These are phyloP conservation scores for Zaprionus africanus DNA, from an alignment of 1,140 invertebrate genomes.

Conservation along the genomic window DNA sequence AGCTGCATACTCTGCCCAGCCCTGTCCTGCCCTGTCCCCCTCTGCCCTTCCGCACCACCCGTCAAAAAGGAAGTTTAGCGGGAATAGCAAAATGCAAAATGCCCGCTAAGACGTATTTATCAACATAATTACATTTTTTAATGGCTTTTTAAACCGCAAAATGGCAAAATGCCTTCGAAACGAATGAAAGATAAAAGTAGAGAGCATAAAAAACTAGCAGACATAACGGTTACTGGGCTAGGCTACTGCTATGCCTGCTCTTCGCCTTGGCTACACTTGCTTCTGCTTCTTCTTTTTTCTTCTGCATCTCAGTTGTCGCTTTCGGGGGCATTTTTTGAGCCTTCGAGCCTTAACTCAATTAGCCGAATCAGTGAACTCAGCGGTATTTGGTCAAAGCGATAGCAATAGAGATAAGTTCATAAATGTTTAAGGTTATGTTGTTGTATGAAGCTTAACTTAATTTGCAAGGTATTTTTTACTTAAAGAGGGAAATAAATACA, in stretches of 20 bases:
- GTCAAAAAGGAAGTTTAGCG: slow-evolving; percentile 57
- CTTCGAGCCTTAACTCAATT: slow-evolving; percentile 38
- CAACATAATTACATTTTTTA: slow-evolving; percentile 84
- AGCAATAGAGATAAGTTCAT: background rate
- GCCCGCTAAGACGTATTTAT: slow-evolving; percentile 81
- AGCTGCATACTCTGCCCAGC: background rate
- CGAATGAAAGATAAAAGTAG: slow-evolving; percentile 52
- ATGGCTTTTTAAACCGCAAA: slow-evolving; percentile 84
- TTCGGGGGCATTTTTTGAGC: background rate
- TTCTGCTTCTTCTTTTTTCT: background rate
- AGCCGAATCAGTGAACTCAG: slow-evolving; percentile 12
- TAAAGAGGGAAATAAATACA: too few species aligned
- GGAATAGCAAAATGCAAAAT: slow-evolving; percentile 72
- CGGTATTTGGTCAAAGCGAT: background rate
- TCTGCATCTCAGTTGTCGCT: too few species aligned
- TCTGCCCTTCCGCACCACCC: background rate
- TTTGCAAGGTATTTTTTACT: background rate
- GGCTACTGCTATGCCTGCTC: background rate
- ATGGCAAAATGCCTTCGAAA: slow-evolving; percentile 63
- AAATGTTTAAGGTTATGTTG: background rate
- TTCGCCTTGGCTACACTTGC: too few species aligned
- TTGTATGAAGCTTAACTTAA: background rate
- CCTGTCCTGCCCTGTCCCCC: background rate
- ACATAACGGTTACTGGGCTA: slow-evolving; percentile 21
- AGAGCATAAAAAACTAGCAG: slow-evolving; percentile 40